A percentile compares a stretch with the other conserved stretches of the same genome.
Conservation (phyloP, 2,888 invertebrate species). For the Idaea aversata region DNA sequence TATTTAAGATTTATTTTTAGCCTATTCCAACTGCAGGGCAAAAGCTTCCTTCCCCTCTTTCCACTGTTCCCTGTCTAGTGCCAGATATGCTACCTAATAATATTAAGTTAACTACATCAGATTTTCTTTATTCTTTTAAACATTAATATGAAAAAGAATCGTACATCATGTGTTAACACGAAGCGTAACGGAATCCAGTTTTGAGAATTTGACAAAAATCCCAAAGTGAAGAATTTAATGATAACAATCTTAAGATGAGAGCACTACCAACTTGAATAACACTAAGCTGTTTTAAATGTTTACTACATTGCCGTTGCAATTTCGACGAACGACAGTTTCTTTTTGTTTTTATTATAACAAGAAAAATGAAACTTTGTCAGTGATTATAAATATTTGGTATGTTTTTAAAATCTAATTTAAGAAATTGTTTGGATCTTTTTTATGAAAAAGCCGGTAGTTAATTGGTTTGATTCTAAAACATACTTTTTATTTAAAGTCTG, state of each 20-base stretch:
- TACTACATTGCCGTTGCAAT: not conserved
- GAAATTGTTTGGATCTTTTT: no score
- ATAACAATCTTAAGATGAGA: conserved; percentile 11
- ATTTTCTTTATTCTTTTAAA: not conserved
- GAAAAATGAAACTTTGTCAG: not conserved
- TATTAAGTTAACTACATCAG: not conserved
- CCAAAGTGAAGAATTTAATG: conserved; percentile 16
- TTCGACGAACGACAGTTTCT: conserved; percentile 10
- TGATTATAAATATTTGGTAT: no score
- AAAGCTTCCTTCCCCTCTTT: no score
- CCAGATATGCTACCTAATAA: no score
- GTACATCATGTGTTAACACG: not conserved
- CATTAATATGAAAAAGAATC: conserved; percentile 4
- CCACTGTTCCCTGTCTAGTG: no score
- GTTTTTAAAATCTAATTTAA: no score
- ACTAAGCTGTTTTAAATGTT: not conserved
- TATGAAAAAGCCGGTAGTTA: no score
- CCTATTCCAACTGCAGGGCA: no score
- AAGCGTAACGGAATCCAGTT: conserved; percentile 12
- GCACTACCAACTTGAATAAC: not conserved
- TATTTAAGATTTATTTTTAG: no score
- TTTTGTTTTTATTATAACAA: not conserved
- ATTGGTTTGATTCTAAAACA: no score
- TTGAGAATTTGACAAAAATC: conserved; percentile 16
- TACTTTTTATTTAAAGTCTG: no score